Conservation (phyloP, 1,140 invertebrate species). For the Musca vetustissima region DNA sequence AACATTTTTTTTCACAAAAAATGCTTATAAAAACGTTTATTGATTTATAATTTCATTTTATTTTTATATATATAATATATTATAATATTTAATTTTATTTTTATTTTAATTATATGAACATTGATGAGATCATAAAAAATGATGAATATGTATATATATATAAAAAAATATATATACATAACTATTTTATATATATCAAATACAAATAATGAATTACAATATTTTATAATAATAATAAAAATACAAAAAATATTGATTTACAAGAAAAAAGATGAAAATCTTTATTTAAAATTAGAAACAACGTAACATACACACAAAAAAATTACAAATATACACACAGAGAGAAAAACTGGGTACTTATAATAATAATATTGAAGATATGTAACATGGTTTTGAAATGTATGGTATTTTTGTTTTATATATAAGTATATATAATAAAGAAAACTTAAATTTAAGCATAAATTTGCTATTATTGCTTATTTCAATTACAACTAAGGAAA, state of each 20-base stretch:
- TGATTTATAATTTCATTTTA: slow-evolving; percentile 1
- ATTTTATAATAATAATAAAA: too few relatives aligned
- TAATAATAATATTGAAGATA: too few relatives aligned
- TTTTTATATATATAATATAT: slow-evolving; percentile 22
- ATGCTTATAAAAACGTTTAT: neutral
- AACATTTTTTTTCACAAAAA: neutral
- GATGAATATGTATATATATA: slow-evolving; percentile 24
- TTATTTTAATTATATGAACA: slow-evolving; percentile 30
- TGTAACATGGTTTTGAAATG: too few relatives aligned
- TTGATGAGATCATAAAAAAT: slow-evolving; percentile 35
- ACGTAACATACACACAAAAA: too few relatives aligned
- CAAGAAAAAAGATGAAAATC: too few relatives aligned
- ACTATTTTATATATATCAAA: slow-evolving; percentile 22
- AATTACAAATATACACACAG: too few relatives aligned
- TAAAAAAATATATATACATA: slow-evolving; percentile 23
- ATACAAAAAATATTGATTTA: too few relatives aligned
- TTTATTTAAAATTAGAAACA: too few relatives aligned
- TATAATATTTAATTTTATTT: slow-evolving; percentile 24
- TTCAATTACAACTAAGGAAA: slow-evolving; percentile 7
- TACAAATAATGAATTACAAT: neutral
- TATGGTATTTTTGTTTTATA: too few relatives aligned
- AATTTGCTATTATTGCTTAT: slow-evolving; percentile 12
- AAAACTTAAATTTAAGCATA: slow-evolving; percentile 13
- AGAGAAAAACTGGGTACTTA: too few relatives aligned
- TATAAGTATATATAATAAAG: too few relatives aligned